Evolutionary conservation across 2,797 vertebrate genomes (phyloP), one percentile per base, ranked within the genome.

Genomic region (Pyrocephalus nanus): DNA sequence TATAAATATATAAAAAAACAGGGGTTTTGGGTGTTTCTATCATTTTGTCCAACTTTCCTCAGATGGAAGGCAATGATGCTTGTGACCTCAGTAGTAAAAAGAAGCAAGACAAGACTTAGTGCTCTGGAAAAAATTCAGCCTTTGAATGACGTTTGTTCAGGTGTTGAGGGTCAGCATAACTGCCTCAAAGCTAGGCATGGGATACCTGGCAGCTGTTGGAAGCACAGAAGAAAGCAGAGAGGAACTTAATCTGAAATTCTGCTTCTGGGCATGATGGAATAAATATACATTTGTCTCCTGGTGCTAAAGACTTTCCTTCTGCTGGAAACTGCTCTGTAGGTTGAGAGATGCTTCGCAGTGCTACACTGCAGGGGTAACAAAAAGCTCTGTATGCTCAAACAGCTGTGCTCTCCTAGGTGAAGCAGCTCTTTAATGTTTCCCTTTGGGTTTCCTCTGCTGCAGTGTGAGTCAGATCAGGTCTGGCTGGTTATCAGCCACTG

Each of bases 401-500:
- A 67, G 4, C 15, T 45, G 57, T 22, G 32, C 7, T 66, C 17
- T 67, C 34, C 32, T 10, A 30, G 36, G 43, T 40, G 58, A 73
- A 72, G 47, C 0, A 0, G 22, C 12, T 78, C 23, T 66, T 55
- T 40, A 72, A 21, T 2, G 17, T 32, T 78, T 38, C 38, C 21
- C 29, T 86, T 45, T 12, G 3, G 19, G 53, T 11, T 62, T 36
- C 27, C 38, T 75, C 67, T 79, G 27, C 51, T 82, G 50, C 71
- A 15, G 1, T 2, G n/a, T 47, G 57, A 53, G 21, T 79, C 32
- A 34, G 50, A 25, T n/a, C 1, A 3, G 69, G 25, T 50, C 92
- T 94, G 93, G 69, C 78, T 80, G 61, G 45, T 91, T 92, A 93
- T 88, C 58, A 72, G 88, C 50, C 50, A n/a, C 58, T 93, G 90